Base-by-base conservation (phyloP, 92 coral and sea anemone genomes). In the Epizoanthus fatuus region DNA sequence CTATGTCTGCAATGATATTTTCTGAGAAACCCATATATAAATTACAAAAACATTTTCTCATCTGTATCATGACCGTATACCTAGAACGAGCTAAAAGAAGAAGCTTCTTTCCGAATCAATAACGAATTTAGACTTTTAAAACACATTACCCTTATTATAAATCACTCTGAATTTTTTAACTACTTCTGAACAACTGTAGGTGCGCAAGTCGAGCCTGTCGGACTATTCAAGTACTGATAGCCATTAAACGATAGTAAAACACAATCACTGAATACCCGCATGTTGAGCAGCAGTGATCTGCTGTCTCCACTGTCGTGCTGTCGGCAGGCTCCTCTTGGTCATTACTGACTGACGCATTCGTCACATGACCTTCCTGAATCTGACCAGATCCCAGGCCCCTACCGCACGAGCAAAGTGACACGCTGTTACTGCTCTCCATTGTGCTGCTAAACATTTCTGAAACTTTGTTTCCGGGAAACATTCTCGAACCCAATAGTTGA, bases 251-350 rank as follows among this genome's bases (percentile, higher is more conserved):
- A 22, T 7, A 65, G 16, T 16, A 58, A 17, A n/a, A 9, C 17
- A 9, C 13, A 58, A 59, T 20, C 68, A 75, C 42, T 59, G 45
- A 16, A 59, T 75, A 75, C 81, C 81, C 32, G 81, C 81, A 75
- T 53, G 59, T 66, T 75, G 65, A 63, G 63, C 81, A 75, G 81
- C 55, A 75, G 35, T 53, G 16, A 57, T 10, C 49, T 44, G 49
- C 49, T 44, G 49, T n/a, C 40, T 25, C n/a, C 8, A 32, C 16
- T 64, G 14, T 1, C 16, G 22, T 6, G 1, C 17, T 64, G 81
- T 38, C 53, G 58, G 81, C 55, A 51, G 67, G 19, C 25, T 53
- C 79, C n/a, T 60, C 81, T 56, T 12, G 51, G 25, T 37, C 12
- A 38, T 25, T 32, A 54, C 62, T 25, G 12, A 32, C 35, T 56